Base-by-base conservation (phyloP, 2,888 invertebrate genomes). In the Drosophila melanosoma region DNA sequence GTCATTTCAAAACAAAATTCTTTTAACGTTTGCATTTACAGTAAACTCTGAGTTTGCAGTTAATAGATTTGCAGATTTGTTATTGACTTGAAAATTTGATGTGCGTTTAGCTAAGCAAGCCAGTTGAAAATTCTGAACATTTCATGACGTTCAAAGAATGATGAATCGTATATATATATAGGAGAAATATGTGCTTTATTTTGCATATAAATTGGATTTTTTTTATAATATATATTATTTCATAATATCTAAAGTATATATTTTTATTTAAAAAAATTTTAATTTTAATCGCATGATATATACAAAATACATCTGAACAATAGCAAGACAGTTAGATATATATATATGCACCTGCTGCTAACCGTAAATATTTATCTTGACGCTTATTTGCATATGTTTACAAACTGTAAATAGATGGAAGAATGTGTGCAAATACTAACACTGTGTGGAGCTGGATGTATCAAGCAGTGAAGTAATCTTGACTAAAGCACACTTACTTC, bases 351-450 rank as follows among this genome's bases (percentile, higher is more conserved):
- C 17, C 33, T 32, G 61, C 23, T 54, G 57, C 17, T 32, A 32
- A 15, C 32, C 38, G 38, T 54, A 66, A 66, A 66, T 33, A 56
- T 38, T 33, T 29, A 12, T 12, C 56, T 56, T 56, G 54, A 20
- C 45, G 26, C 35, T 23, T 48, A 48, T 26, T 48, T 35, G 15
- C 40, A 33, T 42, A 26, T 49, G 40, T 66, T 49, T 51, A 35
- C 56, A 56, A 54, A 33, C 54, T 56, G 61, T 40, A 38, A 40
- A 40, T n/a, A n/a, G 11, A 26, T 26, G 15, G 58, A 17, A 36
- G 45, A 59, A 69, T 69, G 69, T 53, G 48, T 69, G 69, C 48
- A 69, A 69, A 68, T 68, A 69, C 59, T 48, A n/a, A 36, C 17
- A 17, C 20, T 54, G 38, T 33, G 49, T 15, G 62, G 56, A 69